Conservation (phyloP, 1,140 invertebrate genomes). For the Glomeris maerens region DNA sequence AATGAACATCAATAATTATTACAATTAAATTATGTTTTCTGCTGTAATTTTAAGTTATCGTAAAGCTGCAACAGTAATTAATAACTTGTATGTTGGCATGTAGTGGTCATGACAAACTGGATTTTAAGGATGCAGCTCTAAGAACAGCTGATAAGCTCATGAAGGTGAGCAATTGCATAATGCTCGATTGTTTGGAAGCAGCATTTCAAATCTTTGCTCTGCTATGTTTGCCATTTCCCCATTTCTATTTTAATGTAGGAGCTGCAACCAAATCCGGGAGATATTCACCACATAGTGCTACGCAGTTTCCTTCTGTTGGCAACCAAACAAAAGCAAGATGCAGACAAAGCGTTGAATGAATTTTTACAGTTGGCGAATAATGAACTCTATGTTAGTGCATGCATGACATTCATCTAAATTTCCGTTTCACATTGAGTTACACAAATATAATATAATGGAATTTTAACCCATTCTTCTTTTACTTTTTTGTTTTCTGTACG, state of each 20-base stretch:
- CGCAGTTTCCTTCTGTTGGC: slow-evolving; percentile 70
- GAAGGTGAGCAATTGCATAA: slow-evolving; percentile 42
- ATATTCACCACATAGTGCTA: slow-evolving; percentile 50
- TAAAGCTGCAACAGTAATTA: too few relatives aligned
- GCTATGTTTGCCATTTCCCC: slow-evolving; percentile 4
- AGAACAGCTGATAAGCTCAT: slow-evolving; percentile 59
- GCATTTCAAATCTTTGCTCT: neutral
- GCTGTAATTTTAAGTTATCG: too few relatives aligned
- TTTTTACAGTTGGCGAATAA: slow-evolving; percentile 58
- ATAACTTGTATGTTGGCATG: too few relatives aligned
- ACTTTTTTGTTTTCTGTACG: slow-evolving; percentile 15
- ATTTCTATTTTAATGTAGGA: slow-evolving; percentile 38
- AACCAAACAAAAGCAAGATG: slow-evolving; percentile 64
- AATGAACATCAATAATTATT: too few relatives aligned
- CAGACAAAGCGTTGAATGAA: slow-evolving; percentile 69
- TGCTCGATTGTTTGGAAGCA: neutral
- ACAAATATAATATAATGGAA: slow-evolving; percentile 7
- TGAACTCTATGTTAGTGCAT: slow-evolving; percentile 33
- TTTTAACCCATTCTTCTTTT: slow-evolving; percentile 2
- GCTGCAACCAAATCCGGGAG: slow-evolving; percentile 51
- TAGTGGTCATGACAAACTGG: slow-evolving; percentile 46
- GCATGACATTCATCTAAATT: too few relatives aligned
- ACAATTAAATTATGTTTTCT: too few relatives aligned
- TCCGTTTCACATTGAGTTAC: neutral
- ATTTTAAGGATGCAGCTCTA: slow-evolving; percentile 60